These are phyloP conservation scores for Mythimna pallens DNA, from an alignment of 2,888 invertebrate species.

Conservation along the genomic window DNA sequence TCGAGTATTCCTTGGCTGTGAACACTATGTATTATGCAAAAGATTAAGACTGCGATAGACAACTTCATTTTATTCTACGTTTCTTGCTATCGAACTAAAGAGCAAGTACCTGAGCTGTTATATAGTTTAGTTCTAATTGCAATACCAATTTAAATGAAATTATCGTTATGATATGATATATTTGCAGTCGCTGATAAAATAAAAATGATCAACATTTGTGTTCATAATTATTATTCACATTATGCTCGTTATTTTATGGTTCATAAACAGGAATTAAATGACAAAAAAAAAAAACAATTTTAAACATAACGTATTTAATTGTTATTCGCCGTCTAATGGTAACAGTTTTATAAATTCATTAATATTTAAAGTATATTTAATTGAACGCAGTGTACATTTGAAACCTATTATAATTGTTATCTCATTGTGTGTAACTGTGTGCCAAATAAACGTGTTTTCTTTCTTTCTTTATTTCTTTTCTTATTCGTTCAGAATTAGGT, in stretches of 20 bases:
- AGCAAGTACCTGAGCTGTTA: neutral
- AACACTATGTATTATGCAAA: constrained; percentile 44
- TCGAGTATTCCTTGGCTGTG: constrained; percentile 20
- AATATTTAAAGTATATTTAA: constrained; percentile 8
- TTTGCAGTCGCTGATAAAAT: constrained; percentile 12
- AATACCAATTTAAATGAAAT: constrained; percentile 11
- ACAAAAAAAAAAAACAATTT: constrained; percentile 15
- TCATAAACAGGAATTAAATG: constrained; percentile 16
- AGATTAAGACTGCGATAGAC: neutral
- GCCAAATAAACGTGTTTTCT: too few relatives aligned
- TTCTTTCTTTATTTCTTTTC: too few relatives aligned
- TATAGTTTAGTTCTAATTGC: constrained; percentile 23
- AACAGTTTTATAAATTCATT: constrained; percentile 36
- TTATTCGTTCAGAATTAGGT: neutral
- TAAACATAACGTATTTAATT: constrained; percentile 23
- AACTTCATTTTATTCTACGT: constrained; percentile 31
- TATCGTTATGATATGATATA: constrained; percentile 16
- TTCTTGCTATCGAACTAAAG: neutral
- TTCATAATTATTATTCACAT: constrained; percentile 11
- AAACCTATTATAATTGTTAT: too few relatives aligned
- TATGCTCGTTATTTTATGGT: neutral
- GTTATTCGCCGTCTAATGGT: constrained; percentile 28
- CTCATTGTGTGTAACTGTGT: too few relatives aligned
- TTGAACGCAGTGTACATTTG: constrained; percentile 1
- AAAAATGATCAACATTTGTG: neutral